Conservation (phyloP, 2,113 vertebrate species). For the Hippocampus zosterae region DNA sequence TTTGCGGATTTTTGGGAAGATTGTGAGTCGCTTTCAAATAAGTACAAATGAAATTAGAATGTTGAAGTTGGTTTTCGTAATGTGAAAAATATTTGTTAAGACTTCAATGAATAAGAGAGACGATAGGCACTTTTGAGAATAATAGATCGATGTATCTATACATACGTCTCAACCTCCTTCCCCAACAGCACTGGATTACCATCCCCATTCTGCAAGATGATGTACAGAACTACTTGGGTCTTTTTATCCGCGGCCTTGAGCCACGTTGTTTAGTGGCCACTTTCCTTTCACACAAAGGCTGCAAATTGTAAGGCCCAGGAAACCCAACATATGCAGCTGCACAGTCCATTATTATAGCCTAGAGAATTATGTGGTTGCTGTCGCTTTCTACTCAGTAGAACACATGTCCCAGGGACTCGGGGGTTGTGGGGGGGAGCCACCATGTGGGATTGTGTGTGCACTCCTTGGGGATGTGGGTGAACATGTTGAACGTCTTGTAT, state of each 20-base stretch:
- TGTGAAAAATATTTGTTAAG: not conserved
- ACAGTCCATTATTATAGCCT: conserved; percentile 10
- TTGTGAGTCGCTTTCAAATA: not conserved
- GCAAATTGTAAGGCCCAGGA: not conserved
- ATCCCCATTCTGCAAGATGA: conserved; percentile 37
- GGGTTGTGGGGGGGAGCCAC: conserved; percentile 25
- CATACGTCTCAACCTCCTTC: not conserved
- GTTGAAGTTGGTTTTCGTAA: not conserved
- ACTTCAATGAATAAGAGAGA: not conserved
- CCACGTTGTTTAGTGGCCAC: not conserved
- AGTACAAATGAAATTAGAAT: not conserved
- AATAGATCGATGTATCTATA: not conserved
- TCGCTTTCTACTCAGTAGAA: conserved; percentile 58
- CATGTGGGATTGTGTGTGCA: conserved; percentile 37
- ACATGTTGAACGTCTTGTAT: conserved; percentile 31
- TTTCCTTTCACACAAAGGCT: conserved; percentile 10
- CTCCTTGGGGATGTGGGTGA: conserved; percentile 41
- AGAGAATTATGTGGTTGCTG: conserved; percentile 34
- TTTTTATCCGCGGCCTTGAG: conserved; percentile 24
- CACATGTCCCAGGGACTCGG: conserved; percentile 51
- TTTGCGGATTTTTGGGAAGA: not conserved
- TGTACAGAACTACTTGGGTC: conserved; percentile 19
- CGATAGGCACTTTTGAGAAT: conserved; percentile 1
- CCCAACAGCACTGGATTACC: not conserved
- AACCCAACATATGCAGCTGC: conserved; percentile 1